Evolutionary conservation across 1,140 invertebrate genomes (phyloP).

Genomic region (Copidosoma floridanum): DNA sequence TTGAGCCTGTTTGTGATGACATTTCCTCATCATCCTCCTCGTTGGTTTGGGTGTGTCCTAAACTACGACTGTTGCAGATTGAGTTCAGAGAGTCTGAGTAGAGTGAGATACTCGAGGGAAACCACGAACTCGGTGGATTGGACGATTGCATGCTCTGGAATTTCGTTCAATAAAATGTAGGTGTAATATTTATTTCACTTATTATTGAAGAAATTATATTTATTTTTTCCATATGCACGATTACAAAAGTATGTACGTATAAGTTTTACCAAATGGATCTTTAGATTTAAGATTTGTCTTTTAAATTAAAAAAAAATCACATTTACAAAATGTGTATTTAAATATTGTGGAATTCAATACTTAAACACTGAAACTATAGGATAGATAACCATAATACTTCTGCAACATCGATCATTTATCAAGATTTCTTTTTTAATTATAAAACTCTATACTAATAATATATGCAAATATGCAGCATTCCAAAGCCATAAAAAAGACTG

Average conservation of each 20-base stretch:
- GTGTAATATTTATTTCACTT: neutral
- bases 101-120: slow-evolving; percentile 46
- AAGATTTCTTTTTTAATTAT: too few relatives aligned
- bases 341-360: too few relatives aligned
- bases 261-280: too few relatives aligned
- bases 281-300: too few relatives aligned
- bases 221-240: neutral
- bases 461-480: neutral
- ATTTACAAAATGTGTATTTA: too few relatives aligned
- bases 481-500: neutral
- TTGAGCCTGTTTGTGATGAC: slow-evolving; percentile 44
- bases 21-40: slow-evolving; percentile 34
- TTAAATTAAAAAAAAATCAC: too few relatives aligned
- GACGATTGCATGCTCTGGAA: slow-evolving; percentile 39
- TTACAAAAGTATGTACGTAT: neutral
- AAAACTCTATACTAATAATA: neutral
- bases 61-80: neutral
- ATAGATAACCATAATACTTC: too few relatives aligned
- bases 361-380: too few relatives aligned
- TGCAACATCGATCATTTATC: too few relatives aligned
- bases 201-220: too few relatives aligned
- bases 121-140: slow-evolving; percentile 56
- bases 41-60: too few relatives aligned
- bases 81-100: slow-evolving; percentile 53
- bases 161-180: slow-evolving; percentile 9